Base-by-base conservation (phyloP, 2,113 vertebrate species). In the Eurypyga helias region DNA sequence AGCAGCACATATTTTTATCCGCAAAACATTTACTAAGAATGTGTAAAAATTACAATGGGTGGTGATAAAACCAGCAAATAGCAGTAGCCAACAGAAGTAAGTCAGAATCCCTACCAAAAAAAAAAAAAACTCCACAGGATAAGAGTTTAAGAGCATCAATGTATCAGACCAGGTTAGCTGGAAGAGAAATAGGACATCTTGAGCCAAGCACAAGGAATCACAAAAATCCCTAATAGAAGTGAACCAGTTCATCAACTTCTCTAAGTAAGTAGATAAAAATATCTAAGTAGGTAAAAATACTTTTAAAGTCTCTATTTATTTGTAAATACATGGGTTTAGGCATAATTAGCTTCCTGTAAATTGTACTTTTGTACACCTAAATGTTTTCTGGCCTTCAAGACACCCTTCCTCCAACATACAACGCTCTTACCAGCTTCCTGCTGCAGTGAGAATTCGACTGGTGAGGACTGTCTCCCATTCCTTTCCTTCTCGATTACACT, bases 381-480 rank as follows among this genome's bases (percentile, higher is more conserved):
- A 79, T 2, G 14, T 48, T 17, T 55, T 73, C 54, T 89, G 66
- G 60, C 36, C 55, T 57, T 70, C 23, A 43, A 41, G 29, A 66
- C 6, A 41, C 41, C 12, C 29, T 15, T 83, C 18, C 45, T 62
- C 46, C 41, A 54, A 18, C 31, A 38, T 4, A 34, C 0, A 2
- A 41, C 2, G 6, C 61, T 38, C 98, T 98, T 94, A 99, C 99
- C 99, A 99, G 98, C 99, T 99, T 60, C 99, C 99, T 0, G 99
- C 99, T 3, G 98, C 99, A 2, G 98, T 97, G n/a, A 99, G 97
- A 89, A 99, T 98, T 1, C 99, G 98, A 93, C 98, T 99, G 90
- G 99, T 99, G 67, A 99, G 98, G 51, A 99, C 98, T 0, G 99
- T 98, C 97, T 99, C 99, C 99, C 99, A 99, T 34, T 99, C 99